These are phyloP conservation scores for Cephus sareptanus DNA, from an alignment of 2,888 invertebrate genomes.

Conservation along the genomic window DNA sequence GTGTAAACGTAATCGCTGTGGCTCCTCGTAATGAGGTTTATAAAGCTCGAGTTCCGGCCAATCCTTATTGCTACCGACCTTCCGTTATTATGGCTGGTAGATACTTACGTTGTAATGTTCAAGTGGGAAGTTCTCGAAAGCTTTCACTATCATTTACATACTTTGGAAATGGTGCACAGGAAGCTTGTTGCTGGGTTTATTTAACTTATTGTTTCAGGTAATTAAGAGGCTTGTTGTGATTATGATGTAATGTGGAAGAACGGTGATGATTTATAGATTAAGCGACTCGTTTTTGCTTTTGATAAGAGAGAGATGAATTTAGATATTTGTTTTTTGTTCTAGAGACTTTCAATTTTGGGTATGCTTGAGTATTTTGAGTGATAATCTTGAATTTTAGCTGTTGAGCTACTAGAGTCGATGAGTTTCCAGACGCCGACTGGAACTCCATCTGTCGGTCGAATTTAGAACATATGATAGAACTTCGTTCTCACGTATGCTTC, in stretches of 20 bases:
- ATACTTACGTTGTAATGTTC: neutral
- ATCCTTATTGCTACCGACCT: neutral
- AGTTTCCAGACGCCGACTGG: neutral
- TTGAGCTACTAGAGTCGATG: neutral
- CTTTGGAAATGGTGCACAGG: neutral
- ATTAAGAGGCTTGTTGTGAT: neutral
- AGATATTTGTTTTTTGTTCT: neutral
- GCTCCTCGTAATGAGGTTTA: neutral
- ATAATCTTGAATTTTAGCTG: neutral
- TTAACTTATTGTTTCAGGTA: neutral
- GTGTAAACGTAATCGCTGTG: neutral
- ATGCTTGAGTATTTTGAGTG: neutral
- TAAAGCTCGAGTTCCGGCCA: neutral
- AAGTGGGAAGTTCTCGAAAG: neutral
- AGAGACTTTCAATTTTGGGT: neutral
- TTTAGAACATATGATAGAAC: neutral
- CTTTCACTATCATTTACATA: neutral
- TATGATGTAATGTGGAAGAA: neutral
- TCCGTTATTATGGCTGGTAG: neutral
- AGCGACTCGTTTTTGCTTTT: neutral
- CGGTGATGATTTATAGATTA: neutral
- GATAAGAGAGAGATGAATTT: neutral
- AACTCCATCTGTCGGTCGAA: neutral
- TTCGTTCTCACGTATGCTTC: neutral
- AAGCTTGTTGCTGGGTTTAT: neutral